Conservation (phyloP, 2,797 vertebrate species). For the Pampus argenteus region DNA sequence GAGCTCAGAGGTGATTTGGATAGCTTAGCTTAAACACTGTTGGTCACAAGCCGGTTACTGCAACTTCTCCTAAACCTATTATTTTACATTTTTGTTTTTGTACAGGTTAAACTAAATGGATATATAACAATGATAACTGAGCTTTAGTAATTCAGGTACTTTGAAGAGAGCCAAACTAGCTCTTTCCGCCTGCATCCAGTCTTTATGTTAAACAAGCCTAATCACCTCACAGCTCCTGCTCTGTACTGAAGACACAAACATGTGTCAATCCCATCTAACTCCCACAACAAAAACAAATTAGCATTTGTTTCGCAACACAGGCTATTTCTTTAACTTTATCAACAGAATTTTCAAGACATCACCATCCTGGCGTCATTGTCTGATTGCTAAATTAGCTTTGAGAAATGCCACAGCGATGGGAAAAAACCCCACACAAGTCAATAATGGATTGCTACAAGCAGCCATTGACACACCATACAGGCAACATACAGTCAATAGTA, state of each 20-base stretch:
- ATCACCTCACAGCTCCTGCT: neutral
- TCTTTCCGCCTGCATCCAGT: too few species aligned
- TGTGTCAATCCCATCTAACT: neutral
- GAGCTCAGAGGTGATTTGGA: neutral
- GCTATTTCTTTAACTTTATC: neutral
- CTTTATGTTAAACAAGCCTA: neutral
- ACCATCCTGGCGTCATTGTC: neutral
- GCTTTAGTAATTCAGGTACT: too few species aligned
- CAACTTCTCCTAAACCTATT: neutral
- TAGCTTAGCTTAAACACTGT: neutral
- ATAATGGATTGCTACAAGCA: neutral
- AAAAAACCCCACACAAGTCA: neutral
- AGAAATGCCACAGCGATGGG: neutral
- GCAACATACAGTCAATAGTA: neutral
- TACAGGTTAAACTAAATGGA: neutral
- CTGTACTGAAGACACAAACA: neutral
- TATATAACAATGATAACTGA: too few species aligned
- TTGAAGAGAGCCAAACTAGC: neutral
- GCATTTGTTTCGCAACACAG: neutral
- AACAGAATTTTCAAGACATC: neutral
- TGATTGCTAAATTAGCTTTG: constrained; percentile 9
- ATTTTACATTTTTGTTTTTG: constrained; percentile 5
- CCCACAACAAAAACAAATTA: neutral
- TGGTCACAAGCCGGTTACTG: neutral
- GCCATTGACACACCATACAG: constrained; percentile 3